A percentile compares a stretch with the other conserved stretches of the same genome.
Conservation (phyloP, 2,113 vertebrate genomes). For the Leiothrix lutea region DNA sequence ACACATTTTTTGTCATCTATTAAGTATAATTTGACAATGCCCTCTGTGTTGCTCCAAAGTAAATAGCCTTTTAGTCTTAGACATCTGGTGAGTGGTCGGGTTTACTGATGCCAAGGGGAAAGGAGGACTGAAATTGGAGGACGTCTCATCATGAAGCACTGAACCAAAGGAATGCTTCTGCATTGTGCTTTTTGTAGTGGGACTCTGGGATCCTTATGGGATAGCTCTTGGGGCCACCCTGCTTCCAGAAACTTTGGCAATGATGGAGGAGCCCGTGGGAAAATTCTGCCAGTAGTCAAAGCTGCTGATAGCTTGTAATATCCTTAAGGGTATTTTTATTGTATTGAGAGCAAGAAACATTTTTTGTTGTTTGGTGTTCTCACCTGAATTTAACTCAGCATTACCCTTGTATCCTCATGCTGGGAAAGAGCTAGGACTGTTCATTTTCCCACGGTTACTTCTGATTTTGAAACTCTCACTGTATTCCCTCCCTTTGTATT, state of each 20-base stretch:
- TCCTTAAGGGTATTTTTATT: background rate
- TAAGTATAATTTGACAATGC: background rate
- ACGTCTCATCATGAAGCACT: background rate
- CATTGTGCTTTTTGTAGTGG: fast-evolving
- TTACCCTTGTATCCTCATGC: background rate
- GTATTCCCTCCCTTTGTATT: background rate
- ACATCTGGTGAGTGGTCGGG: background rate
- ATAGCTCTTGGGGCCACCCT: fast-evolving
- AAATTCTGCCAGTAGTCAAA: background rate
- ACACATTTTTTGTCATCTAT: background rate
- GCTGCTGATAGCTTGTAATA: background rate
- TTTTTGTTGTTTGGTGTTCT: background rate
- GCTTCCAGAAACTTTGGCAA: background rate
- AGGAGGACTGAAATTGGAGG: background rate
- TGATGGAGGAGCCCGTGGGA: fast-evolving
- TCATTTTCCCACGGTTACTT: background rate
- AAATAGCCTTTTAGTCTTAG: background rate
- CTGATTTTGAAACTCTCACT: background rate
- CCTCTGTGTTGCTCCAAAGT: background rate
- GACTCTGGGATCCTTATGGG: fast-evolving
- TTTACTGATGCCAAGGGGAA: background rate
- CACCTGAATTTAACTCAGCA: background rate
- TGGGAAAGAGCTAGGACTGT: background rate
- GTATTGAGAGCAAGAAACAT: background rate
- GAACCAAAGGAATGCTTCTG: fast-evolving